phyloP scores from a whole-genome alignment of 2,797 vertebrate genomes.

The Hydrocynus forskahlii region DNA sequence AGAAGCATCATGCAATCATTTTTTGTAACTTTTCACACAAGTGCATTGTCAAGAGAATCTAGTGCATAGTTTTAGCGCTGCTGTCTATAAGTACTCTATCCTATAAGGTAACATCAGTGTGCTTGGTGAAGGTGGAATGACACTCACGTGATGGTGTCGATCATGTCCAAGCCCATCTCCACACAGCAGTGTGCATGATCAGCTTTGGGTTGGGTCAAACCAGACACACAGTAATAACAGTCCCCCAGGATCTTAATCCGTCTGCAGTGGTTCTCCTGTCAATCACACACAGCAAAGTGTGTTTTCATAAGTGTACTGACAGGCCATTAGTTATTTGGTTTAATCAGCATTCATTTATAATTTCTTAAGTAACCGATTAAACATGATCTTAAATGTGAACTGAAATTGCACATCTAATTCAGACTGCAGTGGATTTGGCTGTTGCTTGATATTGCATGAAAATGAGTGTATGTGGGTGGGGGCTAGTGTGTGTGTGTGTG shows the following conservation, averaged over 20 bases:
- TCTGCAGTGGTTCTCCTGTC: slow-evolving; percentile 96
- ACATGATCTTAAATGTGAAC: background rate
- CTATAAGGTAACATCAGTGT: background rate
- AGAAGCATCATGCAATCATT: too few relatives aligned
- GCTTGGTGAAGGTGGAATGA: background rate
- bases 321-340: background rate
- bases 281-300: slow-evolving; percentile 22
- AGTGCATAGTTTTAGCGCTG: background rate
- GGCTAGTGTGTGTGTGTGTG: background rate
- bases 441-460: background rate
- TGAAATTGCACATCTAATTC: background rate
- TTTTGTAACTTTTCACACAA: background rate
- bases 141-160: slow-evolving; percentile 98
- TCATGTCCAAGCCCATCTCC: slow-evolving; percentile 99
- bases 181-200: slow-evolving; percentile 99
- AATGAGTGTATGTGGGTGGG: background rate
- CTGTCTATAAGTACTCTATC: background rate
- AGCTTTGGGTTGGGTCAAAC: slow-evolving; percentile 94
- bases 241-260: slow-evolving; percentile 98
- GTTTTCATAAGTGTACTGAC: background rate
- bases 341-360: background rate
- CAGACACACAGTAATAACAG: slow-evolving; percentile 98
- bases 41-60: background rate
- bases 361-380: background rate
- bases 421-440: background rate